Evolutionary conservation across 2,888 invertebrate species (phyloP), one percentile per base, ranked within the genome.

Genomic region (Agrotis segetum): DNA sequence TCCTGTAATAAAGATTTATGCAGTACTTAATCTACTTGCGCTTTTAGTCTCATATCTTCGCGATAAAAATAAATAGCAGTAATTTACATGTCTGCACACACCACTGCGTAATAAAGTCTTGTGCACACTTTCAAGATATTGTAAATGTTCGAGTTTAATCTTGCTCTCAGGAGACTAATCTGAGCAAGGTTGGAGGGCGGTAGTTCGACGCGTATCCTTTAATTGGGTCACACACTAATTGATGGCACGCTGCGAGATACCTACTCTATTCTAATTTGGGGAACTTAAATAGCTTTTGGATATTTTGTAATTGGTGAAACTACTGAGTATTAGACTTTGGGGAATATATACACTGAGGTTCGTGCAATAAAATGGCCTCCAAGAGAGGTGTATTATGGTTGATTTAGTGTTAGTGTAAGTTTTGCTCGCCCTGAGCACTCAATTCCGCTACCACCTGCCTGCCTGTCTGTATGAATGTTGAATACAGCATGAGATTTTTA

Each of bases 221-320:
- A 95, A 95, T 96, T 95, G 95, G 95, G 95, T 95, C 94, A 91
- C 93, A 92, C 87, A 89, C 86, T 93, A 94, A 94, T 94, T 94
- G 93, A 94, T 92, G 90, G 88, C 87, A 88, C 89, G 89, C 88
- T 89, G 87, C 86, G 88, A 89, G 91, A 91, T 90, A 83, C 83
- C 75, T 82, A 80, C 86, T 85, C 87, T 86, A 89, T 90, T 89
- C 90, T 92, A 76, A 80, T 82, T 84, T 77, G 55, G 70, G 40
- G 14, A 79, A 79, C 69, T 65, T 81, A 72, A 71, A 80, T 82
- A 67, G 74, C 67, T 67, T 81, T 62, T 55, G 62, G 61, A 69
- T 83, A 71, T 73, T 79, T 79, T 19, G 56, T 68, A 69, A 74
- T 73, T 77, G 61, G 56, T 79, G 62, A 69, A 56, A 56, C 64